Evolutionary conservation across 2,113 vertebrate species (phyloP).

Genomic region (Cryptomyrus ogoouensis): DNA sequence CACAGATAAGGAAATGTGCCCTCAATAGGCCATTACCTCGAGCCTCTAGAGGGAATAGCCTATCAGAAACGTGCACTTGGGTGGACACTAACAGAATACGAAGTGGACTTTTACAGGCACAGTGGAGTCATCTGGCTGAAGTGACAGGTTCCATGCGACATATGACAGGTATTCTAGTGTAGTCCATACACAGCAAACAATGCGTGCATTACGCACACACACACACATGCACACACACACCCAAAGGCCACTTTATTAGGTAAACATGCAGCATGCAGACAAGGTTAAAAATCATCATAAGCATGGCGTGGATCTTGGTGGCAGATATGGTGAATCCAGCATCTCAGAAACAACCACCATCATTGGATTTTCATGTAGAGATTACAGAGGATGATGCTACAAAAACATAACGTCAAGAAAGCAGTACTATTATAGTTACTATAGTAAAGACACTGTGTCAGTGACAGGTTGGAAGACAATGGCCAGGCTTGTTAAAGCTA

Average conservation of each 20-base stretch:
- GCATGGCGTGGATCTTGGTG: background rate
- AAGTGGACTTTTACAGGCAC: constrained; percentile 46
- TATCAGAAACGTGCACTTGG: constrained; percentile 57
- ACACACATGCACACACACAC: background rate
- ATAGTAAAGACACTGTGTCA: background rate
- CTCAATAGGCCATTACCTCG: constrained; percentile 65
- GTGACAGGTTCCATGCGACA: background rate
- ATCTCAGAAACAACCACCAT: background rate
- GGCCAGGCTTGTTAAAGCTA: background rate
- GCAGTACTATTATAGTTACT: background rate
- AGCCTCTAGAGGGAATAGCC: constrained; percentile 61
- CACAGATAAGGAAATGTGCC: constrained; percentile 76
- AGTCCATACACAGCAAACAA: background rate
- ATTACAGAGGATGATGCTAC: background rate
- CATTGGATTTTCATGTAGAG: background rate
- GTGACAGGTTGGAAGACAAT: background rate
- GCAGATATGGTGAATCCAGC: background rate
- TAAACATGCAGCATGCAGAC: background rate
- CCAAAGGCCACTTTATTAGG: background rate
- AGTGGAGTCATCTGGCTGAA: constrained; percentile 37
- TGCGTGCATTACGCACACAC: background rate
- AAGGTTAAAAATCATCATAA: background rate
- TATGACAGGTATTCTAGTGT: background rate
- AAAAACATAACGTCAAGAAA: background rate
- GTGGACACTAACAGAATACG: constrained; percentile 46